Evolutionary conservation across 2,888 invertebrate genomes (phyloP).

Genomic region (Caenorhabditis zanzibari): DNA sequence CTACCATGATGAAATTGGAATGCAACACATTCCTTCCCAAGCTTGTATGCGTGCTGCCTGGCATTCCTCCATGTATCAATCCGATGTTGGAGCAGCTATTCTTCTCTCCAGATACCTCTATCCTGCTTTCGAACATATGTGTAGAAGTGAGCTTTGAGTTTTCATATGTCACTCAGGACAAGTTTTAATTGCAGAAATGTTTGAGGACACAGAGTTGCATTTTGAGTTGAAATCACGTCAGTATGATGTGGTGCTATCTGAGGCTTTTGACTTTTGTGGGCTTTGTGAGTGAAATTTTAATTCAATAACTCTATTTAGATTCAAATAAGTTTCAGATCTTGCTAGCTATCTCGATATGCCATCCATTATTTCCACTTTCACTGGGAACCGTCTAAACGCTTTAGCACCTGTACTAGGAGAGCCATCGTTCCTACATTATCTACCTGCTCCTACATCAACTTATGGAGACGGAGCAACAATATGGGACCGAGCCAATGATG

Average conservation of each 20-base stretch:
- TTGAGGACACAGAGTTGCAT: conserved; percentile 52
- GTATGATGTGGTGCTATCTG: conserved; percentile 58
- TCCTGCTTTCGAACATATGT: conserved; percentile 42
- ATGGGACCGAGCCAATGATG: conserved; percentile 43
- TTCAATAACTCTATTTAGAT: not conserved
- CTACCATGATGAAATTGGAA: conserved; percentile 37
- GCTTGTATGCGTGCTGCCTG: conserved; percentile 29
- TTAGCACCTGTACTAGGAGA: conserved; percentile 40
- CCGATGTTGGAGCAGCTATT: conserved; percentile 37
- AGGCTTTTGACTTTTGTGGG: conserved; percentile 62
- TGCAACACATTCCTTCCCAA: conserved; percentile 29
- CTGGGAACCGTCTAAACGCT: conserved; percentile 43
- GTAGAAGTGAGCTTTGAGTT: conserved; percentile 24
- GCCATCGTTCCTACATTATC: conserved; percentile 53
- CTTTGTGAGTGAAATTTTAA: conserved; percentile 36
- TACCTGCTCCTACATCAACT: conserved; percentile 38
- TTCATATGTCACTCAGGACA: not conserved
- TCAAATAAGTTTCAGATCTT: conserved; percentile 37
- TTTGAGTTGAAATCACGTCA: conserved; percentile 14
- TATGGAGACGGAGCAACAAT: conserved; percentile 31
- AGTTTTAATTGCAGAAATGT: conserved; percentile 46
- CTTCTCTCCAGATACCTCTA: conserved; percentile 25
- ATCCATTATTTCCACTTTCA: conserved; percentile 42
- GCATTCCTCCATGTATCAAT: conserved; percentile 35
- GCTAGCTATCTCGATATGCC: conserved; percentile 46